Evolutionary conservation across 2,888 invertebrate species (phyloP), one percentile per base, ranked within the genome.

Genomic region (Synergus umbraculus): DNA sequence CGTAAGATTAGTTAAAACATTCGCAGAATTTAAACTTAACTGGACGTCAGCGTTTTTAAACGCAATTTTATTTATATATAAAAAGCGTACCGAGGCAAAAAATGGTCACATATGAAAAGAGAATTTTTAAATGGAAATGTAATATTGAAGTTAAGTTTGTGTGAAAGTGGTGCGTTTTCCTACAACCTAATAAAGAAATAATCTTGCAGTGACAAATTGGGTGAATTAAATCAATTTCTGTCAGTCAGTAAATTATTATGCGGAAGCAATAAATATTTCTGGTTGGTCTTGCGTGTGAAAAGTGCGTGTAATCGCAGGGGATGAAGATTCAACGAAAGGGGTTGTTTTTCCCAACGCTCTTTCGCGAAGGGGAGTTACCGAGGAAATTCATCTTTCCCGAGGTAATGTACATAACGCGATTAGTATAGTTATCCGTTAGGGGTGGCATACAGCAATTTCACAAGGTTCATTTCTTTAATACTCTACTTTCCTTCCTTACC

Each of bases 341-440:
- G 69, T n/a, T 49, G 37, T 69, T 69, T 69, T 49, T 69, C 69
- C 29, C 15, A 37, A 49, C 69, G 29, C 29, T 15, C 49, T 49
- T 15, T 29, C 5, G 49, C 15, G 46, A 29, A 49, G 49, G 69
- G 49, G 46, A 29, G 44, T 67, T 69, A 8, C 15, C 69, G 49
- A 69, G 64, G 76, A 80, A 81, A 83, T 80, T 76, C 76, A 79
- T 77, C 67, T 66, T 78, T 77, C 7, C 18, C 63, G 79, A 65
- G 63, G 60, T 64, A 80, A 69, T 76, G 60, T 81, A 29, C 22
- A 29, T 29, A 78, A 83, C 77, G 44, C 76, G 83, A 83, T 83
- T 81, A 81, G 76, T 76, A 65, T 76, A 69, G 78, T 80, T 80
- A 81, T 81, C 80, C 78, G 79, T 81, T 80, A 78, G 69, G 46